Percentiles rank a stretch among this genome's conserved stretches.
These are phyloP conservation scores for Platycercus adscitus DNA, from an alignment of 2,113 vertebrate species.

Conservation along the genomic window DNA sequence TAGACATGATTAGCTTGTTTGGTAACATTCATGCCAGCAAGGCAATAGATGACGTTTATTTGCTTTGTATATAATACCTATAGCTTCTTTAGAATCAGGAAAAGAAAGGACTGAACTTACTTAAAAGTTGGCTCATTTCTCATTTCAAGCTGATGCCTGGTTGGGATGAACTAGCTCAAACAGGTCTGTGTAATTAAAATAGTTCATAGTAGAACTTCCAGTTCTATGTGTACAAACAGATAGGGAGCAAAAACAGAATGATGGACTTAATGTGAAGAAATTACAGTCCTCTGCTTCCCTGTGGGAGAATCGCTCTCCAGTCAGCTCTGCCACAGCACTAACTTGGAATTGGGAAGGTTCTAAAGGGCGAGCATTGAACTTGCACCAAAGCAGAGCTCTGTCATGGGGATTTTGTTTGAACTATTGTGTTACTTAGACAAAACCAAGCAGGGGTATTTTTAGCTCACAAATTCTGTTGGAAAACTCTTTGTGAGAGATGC, in stretches of 20 bases:
- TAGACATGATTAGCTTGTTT: background rate
- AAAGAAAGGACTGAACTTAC: background rate
- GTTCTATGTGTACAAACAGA: background rate
- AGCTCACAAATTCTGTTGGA: background rate
- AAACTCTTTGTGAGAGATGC: background rate
- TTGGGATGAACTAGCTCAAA: background rate
- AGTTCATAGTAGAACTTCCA: background rate
- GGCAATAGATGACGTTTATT: background rate
- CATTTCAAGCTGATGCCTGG: background rate
- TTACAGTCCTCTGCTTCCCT: accelerated
- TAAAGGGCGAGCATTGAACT: accelerated
- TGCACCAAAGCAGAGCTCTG: background rate
- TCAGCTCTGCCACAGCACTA: background rate
- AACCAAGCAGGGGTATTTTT: background rate
- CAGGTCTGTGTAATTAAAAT: background rate
- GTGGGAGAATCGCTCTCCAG: background rate
- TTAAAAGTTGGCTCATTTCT: background rate
- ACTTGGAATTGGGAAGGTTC: accelerated
- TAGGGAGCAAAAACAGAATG: background rate
- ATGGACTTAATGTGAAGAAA: background rate
- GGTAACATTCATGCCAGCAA: background rate
- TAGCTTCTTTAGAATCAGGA: background rate
- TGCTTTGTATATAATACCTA: accelerated
- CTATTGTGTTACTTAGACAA: background rate
- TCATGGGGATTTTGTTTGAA: background rate